Evolutionary conservation across 2,113 vertebrate genomes (phyloP).

Genomic region (Orthochromis indermauri): DNA sequence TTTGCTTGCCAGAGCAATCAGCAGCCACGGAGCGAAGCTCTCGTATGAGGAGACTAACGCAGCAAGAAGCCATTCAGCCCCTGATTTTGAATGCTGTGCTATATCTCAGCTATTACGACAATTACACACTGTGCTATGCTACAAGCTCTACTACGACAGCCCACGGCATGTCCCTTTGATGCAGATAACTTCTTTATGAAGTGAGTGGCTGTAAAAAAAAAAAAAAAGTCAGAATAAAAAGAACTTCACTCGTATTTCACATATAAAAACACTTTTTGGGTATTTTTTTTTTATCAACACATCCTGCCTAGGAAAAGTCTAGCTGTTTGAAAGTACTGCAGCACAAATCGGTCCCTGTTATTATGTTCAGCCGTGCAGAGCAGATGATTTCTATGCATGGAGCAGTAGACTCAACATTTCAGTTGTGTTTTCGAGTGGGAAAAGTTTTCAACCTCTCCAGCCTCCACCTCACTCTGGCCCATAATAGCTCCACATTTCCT

Average conservation of each 20-base stretch:
- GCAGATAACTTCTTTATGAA: neutral
- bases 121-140: neutral
- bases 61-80: constrained; percentile 24
- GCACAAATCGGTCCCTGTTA: constrained; percentile 47
- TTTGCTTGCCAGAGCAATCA: constrained; percentile 16
- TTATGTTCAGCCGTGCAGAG: constrained; percentile 51
- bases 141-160: neutral
- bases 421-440: constrained; percentile 13
- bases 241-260: neutral
- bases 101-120: constrained; percentile 17
- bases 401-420: constrained; percentile 56
- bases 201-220: neutral
- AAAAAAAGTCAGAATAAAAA: neutral
- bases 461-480: neutral
- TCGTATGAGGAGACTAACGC: neutral
- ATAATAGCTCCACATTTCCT: constrained; percentile 42
- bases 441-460: neutral
- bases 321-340: constrained; percentile 2
- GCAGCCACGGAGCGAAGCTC: neutral
- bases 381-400: constrained; percentile 39
- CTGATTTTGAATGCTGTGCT: constrained; percentile 17
- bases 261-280: neutral
- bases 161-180: neutral
- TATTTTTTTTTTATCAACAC: neutral
- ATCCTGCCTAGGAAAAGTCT: neutral